Percentiles rank a stretch among this genome's conserved stretches.
Evolutionary conservation across 2,888 invertebrate species (phyloP).

Genomic region (Anarsia innoxiella): DNA sequence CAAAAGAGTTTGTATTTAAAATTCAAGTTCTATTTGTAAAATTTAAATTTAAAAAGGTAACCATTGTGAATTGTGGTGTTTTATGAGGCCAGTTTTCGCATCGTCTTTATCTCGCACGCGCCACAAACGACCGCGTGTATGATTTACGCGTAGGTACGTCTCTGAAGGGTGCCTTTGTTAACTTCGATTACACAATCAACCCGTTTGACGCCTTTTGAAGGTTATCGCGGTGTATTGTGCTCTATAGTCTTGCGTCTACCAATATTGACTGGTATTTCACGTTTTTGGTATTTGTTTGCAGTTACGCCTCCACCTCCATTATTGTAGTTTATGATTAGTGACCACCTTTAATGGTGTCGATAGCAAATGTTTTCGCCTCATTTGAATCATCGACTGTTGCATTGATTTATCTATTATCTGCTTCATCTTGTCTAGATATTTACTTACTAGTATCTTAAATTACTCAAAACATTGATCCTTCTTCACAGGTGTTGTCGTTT

Average conservation of each 20-base stretch:
- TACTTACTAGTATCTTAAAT: too few species aligned
- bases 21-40: too few species aligned
- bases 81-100: slow-evolving; percentile 19
- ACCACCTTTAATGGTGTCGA: slow-evolving; percentile 13
- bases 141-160: slow-evolving; percentile 58
- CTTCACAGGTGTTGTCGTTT: too few species aligned
- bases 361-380: too few species aligned
- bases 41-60: slow-evolving; percentile 21
- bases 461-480: too few species aligned
- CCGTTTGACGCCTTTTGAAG: slow-evolving; percentile 51
- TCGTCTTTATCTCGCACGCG: slow-evolving; percentile 59
- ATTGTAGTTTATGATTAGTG: slow-evolving; percentile 7
- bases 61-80: slow-evolving; percentile 6
- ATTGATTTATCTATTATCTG: too few species aligned
- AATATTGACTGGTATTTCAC: slow-evolving; percentile 48
- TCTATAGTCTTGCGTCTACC: too few species aligned
- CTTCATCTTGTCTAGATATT: too few species aligned
- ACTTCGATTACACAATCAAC: slow-evolving; percentile 28
- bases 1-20: too few species aligned
- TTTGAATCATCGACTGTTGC: too few species aligned
- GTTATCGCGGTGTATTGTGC: slow-evolving; percentile 40
- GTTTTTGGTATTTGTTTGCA: slow-evolving; percentile 44
- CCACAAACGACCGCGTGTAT: slow-evolving; percentile 58
- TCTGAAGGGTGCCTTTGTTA: slow-evolving; percentile 59
- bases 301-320: too few species aligned